Evolutionary conservation across 2,888 invertebrate genomes (phyloP).

Genomic region (Ennomos erosarius): DNA sequence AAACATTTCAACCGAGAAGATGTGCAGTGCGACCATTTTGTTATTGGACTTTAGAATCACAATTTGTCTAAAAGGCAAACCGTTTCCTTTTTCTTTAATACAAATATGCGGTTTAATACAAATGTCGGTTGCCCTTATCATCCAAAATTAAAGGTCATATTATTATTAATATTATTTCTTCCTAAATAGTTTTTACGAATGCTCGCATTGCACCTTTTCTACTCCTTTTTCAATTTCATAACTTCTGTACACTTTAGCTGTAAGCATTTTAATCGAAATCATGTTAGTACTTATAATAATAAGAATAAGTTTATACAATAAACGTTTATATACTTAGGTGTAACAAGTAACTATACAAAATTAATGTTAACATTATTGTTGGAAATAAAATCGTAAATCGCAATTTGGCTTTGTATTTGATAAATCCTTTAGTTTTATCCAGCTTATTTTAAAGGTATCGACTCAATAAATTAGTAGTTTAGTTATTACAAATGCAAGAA

Average conservation of each 20-base stretch:
- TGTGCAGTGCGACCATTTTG: slow-evolving; percentile 1
- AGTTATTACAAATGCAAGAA: no score
- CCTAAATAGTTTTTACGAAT: not conserved
- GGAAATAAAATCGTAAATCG: slow-evolving; percentile 63
- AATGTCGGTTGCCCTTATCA: no score
- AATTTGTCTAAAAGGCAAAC: no score
- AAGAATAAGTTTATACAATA: slow-evolving; percentile 46
- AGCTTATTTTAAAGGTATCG: not conserved
- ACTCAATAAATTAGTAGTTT: no score
- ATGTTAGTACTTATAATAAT: slow-evolving; percentile 9
- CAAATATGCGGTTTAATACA: no score
- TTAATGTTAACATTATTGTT: slow-evolving; percentile 68
- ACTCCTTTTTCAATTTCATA: not conserved
- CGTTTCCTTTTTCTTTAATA: no score
- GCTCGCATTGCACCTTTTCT: not conserved
- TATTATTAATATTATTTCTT: no score
- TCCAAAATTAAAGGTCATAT: no score
- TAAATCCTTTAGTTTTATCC: slow-evolving; percentile 1
- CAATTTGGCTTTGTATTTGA: slow-evolving; percentile 41
- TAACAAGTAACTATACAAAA: slow-evolving; percentile 46
- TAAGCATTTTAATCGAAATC: slow-evolving; percentile 27
- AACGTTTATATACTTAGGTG: slow-evolving; percentile 38
- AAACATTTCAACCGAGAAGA: not conserved
- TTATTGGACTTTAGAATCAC: not conserved
- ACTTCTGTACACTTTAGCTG: slow-evolving; percentile 1